Base-by-base conservation (phyloP, 2,113 vertebrate genomes). In the Ammospiza nelsoni region DNA sequence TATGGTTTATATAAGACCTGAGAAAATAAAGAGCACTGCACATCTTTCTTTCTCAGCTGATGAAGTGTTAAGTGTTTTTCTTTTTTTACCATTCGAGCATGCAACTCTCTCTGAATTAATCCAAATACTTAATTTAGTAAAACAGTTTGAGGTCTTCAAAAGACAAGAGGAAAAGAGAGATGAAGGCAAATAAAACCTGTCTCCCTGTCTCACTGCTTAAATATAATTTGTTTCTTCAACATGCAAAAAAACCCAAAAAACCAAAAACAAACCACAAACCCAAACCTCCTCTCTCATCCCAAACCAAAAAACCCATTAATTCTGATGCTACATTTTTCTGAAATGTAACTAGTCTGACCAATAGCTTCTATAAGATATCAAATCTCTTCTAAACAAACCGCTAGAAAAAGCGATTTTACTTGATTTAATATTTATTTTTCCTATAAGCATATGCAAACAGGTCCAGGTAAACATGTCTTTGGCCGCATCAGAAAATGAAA, bases 1-100 rank as follows among this genome's bases (percentile, higher is more conserved):
- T 19, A 33, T 5, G 11, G 8, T 46, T 79, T 24, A 37, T 19
- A 31, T 2, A 9, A 63, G 6, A 8, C 6, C 5, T 44, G 54
- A 23, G 5, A 51, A 58, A 66, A 57, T 6, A 23, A 43, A 27
- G 16, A 29, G 16, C 7, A 29, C 48, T 31, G 3, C 19, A 49
- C 3, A 12, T 10, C 15, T 71, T 87, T 44, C 31, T 19, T 55
- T 51, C 55, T 39, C 35, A 61, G 9, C 4, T 51, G n/a, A 10
- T 54, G 6, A 17, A 48, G 5, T 5, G 0, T n/a, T n/a, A 9
- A 18, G 1, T 5, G 2, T 10, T 44, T 19, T 0, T 5, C 41
- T 49, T 5, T 46, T 49, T 31, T 51, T 51, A 14, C 2, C 7
- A 13, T 24, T 75, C 0, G 12, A 41, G 5, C 8, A 57, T 3